Percentiles rank a stretch among this genome's conserved stretches.
Evolutionary conservation across 2,113 vertebrate species (phyloP).

Genomic region (Oophaga pumilio): DNA sequence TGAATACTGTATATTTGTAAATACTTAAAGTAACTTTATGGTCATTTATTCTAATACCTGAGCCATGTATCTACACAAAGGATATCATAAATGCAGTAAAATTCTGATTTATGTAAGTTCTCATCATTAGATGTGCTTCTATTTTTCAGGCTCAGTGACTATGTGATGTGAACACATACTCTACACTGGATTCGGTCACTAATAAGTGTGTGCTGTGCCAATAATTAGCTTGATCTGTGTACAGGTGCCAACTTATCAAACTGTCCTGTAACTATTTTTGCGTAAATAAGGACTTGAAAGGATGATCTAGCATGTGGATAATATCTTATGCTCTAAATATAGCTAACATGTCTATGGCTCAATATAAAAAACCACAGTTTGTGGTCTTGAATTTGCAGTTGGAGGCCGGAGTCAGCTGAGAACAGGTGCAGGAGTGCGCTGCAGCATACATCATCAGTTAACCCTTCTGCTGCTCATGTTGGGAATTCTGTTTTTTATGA

Average conservation of each 20-base stretch:
- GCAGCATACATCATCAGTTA: slow-evolving; percentile 13
- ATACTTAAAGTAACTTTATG: background rate
- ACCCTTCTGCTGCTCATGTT: slow-evolving; percentile 30
- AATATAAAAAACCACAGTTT: slow-evolving; percentile 56
- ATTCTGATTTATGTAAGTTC: background rate
- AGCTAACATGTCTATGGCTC: slow-evolving; percentile 37
- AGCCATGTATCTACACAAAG: background rate
- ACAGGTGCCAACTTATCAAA: slow-evolving; percentile 47
- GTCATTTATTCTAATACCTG: background rate
- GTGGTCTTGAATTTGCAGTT: slow-evolving; percentile 56
- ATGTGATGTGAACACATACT: slow-evolving; percentile 20
- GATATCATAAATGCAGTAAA: background rate
- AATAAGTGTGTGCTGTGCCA: slow-evolving; percentile 25
- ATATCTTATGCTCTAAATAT: slow-evolving; percentile 56
- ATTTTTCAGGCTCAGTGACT: slow-evolving; percentile 22
- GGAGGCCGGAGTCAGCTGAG: slow-evolving; percentile 53
- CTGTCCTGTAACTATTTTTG: slow-evolving; percentile 38
- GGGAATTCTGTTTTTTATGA: background rate
- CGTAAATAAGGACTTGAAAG: slow-evolving; percentile 35
- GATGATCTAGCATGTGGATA: slow-evolving; percentile 54
- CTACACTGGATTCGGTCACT: slow-evolving; percentile 3
- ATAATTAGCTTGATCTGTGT: slow-evolving; percentile 35
- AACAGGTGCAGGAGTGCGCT: slow-evolving; percentile 51
- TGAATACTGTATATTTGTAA: background rate
- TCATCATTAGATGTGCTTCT: slow-evolving; percentile 12